These are phyloP conservation scores for Acanthopleura granulata DNA, from an alignment of 2,888 invertebrate species.

Conservation along the genomic window DNA sequence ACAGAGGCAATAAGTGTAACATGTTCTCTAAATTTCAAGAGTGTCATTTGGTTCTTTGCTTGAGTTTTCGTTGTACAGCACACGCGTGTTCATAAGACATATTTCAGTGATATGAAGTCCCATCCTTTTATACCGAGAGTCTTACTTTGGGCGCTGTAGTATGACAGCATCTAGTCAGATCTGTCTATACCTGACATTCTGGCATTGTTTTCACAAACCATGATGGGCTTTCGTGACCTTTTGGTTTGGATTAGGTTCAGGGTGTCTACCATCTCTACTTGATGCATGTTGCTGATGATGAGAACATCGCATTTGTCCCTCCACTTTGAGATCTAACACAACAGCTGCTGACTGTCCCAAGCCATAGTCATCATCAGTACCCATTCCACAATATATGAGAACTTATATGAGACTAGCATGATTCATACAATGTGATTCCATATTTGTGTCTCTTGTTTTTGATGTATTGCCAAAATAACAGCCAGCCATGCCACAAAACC, in stretches of 20 bases:
- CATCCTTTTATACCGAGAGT: conserved; percentile 25
- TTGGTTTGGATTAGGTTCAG: conserved; percentile 22
- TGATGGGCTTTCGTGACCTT: conserved; percentile 18
- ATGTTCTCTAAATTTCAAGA: too few relatives aligned
- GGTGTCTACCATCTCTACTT: conserved; percentile 24
- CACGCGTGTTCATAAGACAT: conserved; percentile 21
- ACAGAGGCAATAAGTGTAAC: too few relatives aligned
- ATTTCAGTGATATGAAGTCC: conserved; percentile 25
- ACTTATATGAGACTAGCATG: conserved; percentile 23
- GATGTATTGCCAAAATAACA: conserved; percentile 22
- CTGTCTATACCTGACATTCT: conserved; percentile 27
- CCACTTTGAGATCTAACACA: too few relatives aligned
- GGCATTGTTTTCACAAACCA: conserved; percentile 27
- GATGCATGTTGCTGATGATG: conserved; percentile 27
- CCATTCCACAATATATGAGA: conserved; percentile 18
- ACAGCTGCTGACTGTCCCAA: conserved; percentile 22
- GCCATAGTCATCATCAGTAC: neutral
- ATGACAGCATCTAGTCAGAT: too few relatives aligned
- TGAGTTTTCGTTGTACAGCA: conserved; percentile 25
- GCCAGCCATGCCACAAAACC: conserved; percentile 27
- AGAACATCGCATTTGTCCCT: conserved; percentile 27
- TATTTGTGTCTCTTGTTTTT: conserved; percentile 27
- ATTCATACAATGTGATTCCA: conserved; percentile 24
- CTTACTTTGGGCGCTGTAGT: too few relatives aligned
- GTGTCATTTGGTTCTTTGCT: too few relatives aligned